phyloP scores from a whole-genome alignment of 2,797 vertebrate genomes.

The Takifugu rubripes region DNA sequence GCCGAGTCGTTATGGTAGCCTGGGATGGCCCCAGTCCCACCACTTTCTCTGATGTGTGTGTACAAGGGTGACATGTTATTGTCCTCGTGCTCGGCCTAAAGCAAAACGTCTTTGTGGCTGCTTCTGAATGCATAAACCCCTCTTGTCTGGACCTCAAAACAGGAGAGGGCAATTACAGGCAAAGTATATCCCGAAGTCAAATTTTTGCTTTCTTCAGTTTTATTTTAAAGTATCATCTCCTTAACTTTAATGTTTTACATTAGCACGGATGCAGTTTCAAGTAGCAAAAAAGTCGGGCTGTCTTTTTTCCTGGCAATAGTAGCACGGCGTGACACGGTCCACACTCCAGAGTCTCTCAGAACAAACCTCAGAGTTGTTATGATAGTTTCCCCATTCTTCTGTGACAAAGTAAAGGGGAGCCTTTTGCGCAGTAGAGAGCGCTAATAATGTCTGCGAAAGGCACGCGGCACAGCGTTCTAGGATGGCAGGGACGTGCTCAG shows the following conservation, averaged over 20 bases:
- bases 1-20: constrained; percentile 64
- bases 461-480: constrained; percentile 43
- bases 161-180: constrained; percentile 60
- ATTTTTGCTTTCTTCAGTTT: no score
- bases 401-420: constrained; percentile 49
- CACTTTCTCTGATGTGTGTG: constrained; percentile 68
- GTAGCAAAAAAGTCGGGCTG: no score
- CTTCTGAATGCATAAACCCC: constrained; percentile 61
- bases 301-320: constrained; percentile 21
- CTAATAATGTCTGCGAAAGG: constrained; percentile 68
- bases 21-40: constrained; percentile 43
- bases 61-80: constrained; percentile 65
- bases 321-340: constrained; percentile 53
- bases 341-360: constrained; percentile 62
- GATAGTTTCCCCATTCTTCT: constrained; percentile 53
- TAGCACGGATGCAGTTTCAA: no score
- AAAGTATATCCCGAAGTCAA: constrained; percentile 29
- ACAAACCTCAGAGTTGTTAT: constrained; percentile 59
- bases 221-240: no score
- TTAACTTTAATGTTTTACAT: no score
- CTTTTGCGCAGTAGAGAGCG: constrained; percentile 51
- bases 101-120: constrained; percentile 56
- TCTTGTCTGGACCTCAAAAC: constrained; percentile 63
- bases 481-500: constrained; percentile 62
- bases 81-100: constrained; percentile 65